phyloP scores from a whole-genome alignment of 2,888 invertebrate species.

The Microctonus aethiopoides region DNA sequence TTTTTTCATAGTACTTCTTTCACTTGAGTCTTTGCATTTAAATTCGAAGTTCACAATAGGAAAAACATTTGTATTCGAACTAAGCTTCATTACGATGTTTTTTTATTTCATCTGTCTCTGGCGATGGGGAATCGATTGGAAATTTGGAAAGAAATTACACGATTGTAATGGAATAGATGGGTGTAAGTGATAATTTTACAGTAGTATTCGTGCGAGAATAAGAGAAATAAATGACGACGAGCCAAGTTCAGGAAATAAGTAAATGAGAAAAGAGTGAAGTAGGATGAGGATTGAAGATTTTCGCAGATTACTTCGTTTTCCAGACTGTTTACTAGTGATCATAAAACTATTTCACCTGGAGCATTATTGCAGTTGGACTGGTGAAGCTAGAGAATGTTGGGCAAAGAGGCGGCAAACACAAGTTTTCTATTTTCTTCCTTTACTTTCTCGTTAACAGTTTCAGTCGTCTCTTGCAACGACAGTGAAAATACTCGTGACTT shows the following conservation, averaged over 20 bases:
- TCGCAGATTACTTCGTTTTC: conserved; percentile 44
- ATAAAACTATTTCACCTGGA: conserved; percentile 46
- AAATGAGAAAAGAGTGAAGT: conserved; percentile 3
- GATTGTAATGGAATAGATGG: not conserved
- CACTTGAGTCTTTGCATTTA: conserved; percentile 1
- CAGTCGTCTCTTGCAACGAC: conserved; percentile 2
- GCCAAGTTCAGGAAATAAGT: conserved; percentile 7
- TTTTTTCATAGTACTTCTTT: not conserved
- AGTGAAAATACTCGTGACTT: not conserved
- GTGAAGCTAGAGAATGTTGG: conserved; percentile 1
- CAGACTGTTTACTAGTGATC: conserved; percentile 47
- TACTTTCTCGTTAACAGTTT: conserved; percentile 14
- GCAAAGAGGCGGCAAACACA: conserved; percentile 12
- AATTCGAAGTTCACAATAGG: not conserved
- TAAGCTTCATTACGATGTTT: no score
- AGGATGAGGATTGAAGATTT: conserved; percentile 17
- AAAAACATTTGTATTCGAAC: not conserved
- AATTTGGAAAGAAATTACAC: not conserved
- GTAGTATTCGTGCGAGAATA: not conserved
- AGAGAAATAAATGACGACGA: not conserved
- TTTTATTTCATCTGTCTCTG: not conserved
- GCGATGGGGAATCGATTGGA: not conserved
- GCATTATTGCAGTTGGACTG: conserved; percentile 9
- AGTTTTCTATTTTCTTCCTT: conserved; percentile 22
- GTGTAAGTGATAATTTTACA: not conserved